These are phyloP conservation scores for Conistra vaccinii DNA, from an alignment of 2,888 invertebrate genomes.

Conservation along the genomic window DNA sequence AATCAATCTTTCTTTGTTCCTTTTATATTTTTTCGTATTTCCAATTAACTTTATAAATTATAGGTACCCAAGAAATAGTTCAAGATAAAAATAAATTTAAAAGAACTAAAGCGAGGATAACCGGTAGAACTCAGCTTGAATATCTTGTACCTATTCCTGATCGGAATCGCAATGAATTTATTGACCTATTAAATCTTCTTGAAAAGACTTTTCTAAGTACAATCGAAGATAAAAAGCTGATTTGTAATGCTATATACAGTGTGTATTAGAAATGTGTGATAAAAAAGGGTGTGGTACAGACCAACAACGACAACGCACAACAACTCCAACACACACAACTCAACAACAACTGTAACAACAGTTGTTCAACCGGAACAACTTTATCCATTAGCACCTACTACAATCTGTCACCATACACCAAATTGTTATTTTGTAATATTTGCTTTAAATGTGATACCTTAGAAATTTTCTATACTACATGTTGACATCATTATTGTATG, in stretches of 20 bases:
- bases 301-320: too few species aligned
- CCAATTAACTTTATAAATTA: not conserved
- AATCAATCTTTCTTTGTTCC: too few species aligned
- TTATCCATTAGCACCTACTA: too few species aligned
- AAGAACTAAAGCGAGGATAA: constrained; percentile 31
- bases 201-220: constrained; percentile 33
- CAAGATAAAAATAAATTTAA: constrained; percentile 23
- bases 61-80: not conserved
- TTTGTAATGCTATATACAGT: not conserved
- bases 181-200: constrained; percentile 41
- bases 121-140: constrained; percentile 24
- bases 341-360: too few species aligned
- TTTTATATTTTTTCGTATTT: not conserved
- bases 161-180: constrained; percentile 50
- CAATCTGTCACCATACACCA: too few species aligned
- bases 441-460: too few species aligned
- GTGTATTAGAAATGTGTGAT: not conserved
- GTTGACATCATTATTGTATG: too few species aligned
- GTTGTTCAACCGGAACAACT: too few species aligned
- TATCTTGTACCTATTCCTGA: constrained; percentile 25
- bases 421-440: too few species aligned
- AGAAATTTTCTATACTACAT: too few species aligned
- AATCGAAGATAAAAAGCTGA: constrained; percentile 24
- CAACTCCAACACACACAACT: too few species aligned
- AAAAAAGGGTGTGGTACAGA: not conserved